Percentiles rank a stretch among this genome's conserved stretches.
Evolutionary conservation across 2,888 invertebrate species (phyloP).

Genomic region (Cephus rjabovi): DNA sequence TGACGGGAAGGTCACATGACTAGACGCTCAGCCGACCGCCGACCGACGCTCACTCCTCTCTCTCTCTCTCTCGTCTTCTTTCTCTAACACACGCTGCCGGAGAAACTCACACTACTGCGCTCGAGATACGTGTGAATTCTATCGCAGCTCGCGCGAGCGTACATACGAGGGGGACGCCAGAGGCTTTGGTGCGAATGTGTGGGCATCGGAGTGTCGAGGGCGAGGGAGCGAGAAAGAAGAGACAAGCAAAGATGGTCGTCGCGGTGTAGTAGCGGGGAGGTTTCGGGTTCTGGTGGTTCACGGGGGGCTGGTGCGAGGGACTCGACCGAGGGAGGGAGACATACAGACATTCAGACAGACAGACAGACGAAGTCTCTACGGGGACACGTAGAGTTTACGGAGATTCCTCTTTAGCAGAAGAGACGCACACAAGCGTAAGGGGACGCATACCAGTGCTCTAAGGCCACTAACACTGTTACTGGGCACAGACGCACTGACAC

Average conservation of each 20-base stretch:
- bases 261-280: constrained; percentile 17
- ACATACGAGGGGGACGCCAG: constrained; percentile 28
- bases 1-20: constrained; percentile 88
- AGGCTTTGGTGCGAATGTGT: constrained; percentile 41
- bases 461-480: neutral
- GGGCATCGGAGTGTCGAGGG: constrained; percentile 44
- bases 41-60: constrained; percentile 23
- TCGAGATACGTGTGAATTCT: neutral
- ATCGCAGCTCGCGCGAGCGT: constrained; percentile 20
- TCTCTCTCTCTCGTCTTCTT: constrained; percentile 10
- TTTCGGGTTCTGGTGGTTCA: neutral
- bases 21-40: constrained; percentile 66
- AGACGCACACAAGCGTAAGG: constrained; percentile 24
- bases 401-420: constrained; percentile 47
- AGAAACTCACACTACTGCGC: neutral
- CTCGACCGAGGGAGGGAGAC: constrained; percentile 32
- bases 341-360: constrained; percentile 34
- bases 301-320: constrained; percentile 8
- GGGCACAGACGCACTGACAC: neutral
- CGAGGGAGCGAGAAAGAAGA: constrained; percentile 49
- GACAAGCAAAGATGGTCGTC: constrained; percentile 35
- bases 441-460: constrained; percentile 1
- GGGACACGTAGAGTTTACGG: constrained; percentile 44
- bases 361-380: too few species aligned
- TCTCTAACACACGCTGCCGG: constrained; percentile 7